Evolutionary conservation across 1,140 invertebrate genomes (phyloP).

Genomic region (Drosophila kepulauana): DNA sequence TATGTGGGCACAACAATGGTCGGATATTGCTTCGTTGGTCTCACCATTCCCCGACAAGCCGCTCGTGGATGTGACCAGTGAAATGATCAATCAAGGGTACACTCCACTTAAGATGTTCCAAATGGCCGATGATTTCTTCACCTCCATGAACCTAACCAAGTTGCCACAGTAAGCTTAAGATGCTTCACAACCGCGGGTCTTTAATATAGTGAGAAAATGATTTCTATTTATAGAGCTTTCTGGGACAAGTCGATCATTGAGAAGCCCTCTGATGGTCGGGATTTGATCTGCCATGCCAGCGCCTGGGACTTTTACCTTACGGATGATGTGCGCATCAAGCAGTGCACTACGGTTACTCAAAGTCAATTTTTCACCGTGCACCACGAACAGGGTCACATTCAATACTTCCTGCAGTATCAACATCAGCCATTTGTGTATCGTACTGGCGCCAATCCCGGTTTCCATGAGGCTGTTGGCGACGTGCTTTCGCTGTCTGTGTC

Average conservation of each 20-base stretch:
- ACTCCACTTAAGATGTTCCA: slow-evolving; percentile 91
- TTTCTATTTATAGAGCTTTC: slow-evolving; percentile 85
- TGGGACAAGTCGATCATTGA: slow-evolving; percentile 93
- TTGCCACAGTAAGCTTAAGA: slow-evolving; percentile 88
- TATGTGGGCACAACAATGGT: slow-evolving; percentile 97
- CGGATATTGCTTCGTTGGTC: slow-evolving; percentile 88
- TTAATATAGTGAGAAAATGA: background rate
- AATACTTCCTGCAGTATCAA: slow-evolving; percentile 94
- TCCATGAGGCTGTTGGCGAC: slow-evolving; percentile 97
- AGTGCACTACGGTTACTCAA: slow-evolving; percentile 92
- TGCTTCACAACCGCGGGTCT: background rate
- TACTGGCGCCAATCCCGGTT: slow-evolving; percentile 91
- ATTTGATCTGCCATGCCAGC: slow-evolving; percentile 95
- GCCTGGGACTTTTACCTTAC: slow-evolving; percentile 96
- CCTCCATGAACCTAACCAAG: slow-evolving; percentile 92
- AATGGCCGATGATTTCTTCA: slow-evolving; percentile 94
- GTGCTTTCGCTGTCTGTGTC: slow-evolving; percentile 93
- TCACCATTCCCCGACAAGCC: slow-evolving; percentile 91
- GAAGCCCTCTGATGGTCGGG: slow-evolving; percentile 90
- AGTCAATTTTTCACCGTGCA: slow-evolving; percentile 92
- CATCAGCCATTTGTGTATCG: slow-evolving; percentile 91
- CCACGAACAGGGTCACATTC: slow-evolving; percentile 95
- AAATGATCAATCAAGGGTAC: slow-evolving; percentile 90
- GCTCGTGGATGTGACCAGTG: slow-evolving; percentile 89
- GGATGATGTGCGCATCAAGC: slow-evolving; percentile 95